Evolutionary conservation across 2,797 vertebrate species (phyloP).

Genomic region (Choloepus didactylus): DNA sequence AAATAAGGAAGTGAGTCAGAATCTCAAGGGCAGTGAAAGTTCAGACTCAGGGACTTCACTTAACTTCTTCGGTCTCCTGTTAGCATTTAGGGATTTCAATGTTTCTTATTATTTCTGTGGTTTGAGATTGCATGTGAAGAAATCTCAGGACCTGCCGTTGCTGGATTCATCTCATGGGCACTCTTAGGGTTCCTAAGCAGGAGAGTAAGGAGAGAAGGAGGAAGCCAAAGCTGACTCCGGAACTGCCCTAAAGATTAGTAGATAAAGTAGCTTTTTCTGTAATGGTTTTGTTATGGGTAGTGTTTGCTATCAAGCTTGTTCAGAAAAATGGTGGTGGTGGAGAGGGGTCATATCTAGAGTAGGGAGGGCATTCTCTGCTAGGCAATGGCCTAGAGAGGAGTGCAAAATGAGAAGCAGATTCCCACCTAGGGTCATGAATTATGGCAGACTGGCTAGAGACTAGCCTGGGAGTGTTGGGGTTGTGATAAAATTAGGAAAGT

Average conservation of each 20-base stretch:
- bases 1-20: neutral
- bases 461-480: neutral
- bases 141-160: neutral
- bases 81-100: neutral
- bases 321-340: neutral
- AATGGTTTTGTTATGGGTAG: neutral
- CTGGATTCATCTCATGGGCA: neutral
- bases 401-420: neutral
- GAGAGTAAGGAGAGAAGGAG: neutral
- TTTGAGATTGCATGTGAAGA: slow-evolving; percentile 2
- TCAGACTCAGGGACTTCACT: neutral
- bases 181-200: neutral
- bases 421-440: neutral
- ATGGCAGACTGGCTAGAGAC: neutral
- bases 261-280: neutral
- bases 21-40: neutral
- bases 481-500: neutral
- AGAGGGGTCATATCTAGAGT: neutral
- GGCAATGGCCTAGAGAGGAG: neutral
- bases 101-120: neutral
- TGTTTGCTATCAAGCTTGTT: neutral
- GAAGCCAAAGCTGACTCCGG: neutral
- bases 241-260: neutral
- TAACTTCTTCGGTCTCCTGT: neutral
- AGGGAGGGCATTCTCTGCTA: neutral